Evolutionary conservation across 2,113 vertebrate genomes (phyloP).

Genomic region (Lepus europaeus): DNA sequence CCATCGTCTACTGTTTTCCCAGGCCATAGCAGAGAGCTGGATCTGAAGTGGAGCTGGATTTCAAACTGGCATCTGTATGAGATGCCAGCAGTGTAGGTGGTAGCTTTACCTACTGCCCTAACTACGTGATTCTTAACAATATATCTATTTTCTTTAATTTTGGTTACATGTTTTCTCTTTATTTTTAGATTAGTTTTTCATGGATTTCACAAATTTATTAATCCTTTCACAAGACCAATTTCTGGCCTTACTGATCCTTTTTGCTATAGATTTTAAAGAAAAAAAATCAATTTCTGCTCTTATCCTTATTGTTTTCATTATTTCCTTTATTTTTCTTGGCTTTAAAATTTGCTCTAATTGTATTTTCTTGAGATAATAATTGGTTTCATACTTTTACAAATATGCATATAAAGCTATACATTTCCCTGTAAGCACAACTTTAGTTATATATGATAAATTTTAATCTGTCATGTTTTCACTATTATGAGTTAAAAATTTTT

Average conservation of each 20-base stretch:
- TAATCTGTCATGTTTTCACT: neutral
- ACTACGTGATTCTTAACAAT: neutral
- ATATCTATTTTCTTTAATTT: neutral
- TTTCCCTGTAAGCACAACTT: neutral
- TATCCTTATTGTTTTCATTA: no score
- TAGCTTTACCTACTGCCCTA: no score
- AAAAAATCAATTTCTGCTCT: neutral
- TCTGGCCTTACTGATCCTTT: neutral
- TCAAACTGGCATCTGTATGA: no score
- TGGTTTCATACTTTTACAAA: neutral
- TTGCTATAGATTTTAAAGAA: neutral
- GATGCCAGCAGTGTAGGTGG: no score
- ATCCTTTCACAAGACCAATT: neutral
- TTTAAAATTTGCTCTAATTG: neutral
- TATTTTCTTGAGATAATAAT: neutral
- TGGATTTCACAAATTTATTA: neutral
- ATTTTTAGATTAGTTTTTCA: neutral
- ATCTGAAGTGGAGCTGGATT: no score
- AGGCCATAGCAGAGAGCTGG: no score
- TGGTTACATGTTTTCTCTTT: neutral
- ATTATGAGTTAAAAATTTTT: neutral
- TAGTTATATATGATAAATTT: conserved; percentile 5
- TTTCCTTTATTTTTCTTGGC: no score
- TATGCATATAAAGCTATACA: neutral
- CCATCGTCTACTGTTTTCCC: no score